A percentile compares a stretch with the other conserved stretches of the same genome.
Evolutionary conservation across 2,797 vertebrate genomes (phyloP).

Genomic region (Catamblyrhynchus diadema): DNA sequence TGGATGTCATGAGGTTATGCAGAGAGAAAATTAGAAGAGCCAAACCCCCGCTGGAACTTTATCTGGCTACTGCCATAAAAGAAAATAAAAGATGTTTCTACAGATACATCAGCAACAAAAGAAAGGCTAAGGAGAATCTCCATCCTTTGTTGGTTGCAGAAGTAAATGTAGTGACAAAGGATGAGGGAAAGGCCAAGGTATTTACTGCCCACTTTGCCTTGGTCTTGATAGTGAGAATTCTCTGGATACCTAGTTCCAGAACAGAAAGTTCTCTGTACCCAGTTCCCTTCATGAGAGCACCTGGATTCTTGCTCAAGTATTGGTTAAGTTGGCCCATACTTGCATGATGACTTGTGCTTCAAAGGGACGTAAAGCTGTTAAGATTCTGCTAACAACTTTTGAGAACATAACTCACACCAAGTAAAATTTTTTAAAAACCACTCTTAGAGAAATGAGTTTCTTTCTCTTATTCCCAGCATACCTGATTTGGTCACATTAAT

Average conservation of each 20-base stretch:
- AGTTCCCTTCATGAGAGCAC: accelerated
- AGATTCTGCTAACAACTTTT: not conserved
- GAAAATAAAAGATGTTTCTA: not conserved
- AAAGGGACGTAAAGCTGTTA: not conserved
- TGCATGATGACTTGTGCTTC: not conserved
- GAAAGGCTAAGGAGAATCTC: not conserved
- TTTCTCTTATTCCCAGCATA: not conserved
- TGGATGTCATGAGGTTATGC: not conserved
- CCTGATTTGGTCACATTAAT: not conserved
- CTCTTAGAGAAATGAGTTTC: not conserved
- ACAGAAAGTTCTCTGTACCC: not conserved
- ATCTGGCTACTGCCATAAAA: not conserved
- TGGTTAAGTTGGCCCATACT: not conserved
- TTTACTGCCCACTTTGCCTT: not conserved
- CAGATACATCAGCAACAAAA: not conserved
- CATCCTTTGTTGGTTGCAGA: not conserved
- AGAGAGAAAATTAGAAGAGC: not conserved
- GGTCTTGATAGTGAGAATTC: not conserved
- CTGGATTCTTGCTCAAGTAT: not conserved
- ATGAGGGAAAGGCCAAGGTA: not conserved
- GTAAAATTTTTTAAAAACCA: accelerated
- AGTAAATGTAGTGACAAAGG: not conserved
- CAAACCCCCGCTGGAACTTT: not conserved
- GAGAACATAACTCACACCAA: not conserved
- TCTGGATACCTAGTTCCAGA: not conserved